Conservation (phyloP, 2,113 vertebrate genomes). For the Pygathrix nemaeus region DNA sequence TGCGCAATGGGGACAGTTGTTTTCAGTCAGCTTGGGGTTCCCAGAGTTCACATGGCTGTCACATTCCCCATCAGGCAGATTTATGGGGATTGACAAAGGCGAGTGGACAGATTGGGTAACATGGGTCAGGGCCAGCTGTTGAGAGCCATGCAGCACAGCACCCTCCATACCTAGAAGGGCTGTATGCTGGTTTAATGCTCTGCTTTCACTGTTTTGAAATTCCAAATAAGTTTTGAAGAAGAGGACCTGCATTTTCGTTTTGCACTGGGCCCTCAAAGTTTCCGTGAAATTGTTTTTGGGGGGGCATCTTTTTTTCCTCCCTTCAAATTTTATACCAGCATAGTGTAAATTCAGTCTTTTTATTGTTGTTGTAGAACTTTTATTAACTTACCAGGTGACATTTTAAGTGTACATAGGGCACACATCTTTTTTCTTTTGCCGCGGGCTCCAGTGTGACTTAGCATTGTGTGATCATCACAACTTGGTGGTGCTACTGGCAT, state of each 20-base stretch:
- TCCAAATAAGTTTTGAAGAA: neutral
- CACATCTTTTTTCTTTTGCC: neutral
- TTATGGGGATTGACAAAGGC: neutral
- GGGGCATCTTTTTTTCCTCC: neutral
- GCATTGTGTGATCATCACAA: neutral
- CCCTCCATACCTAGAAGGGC: neutral
- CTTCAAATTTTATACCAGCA: constrained; percentile 15
- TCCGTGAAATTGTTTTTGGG: neutral
- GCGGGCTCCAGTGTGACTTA: neutral
- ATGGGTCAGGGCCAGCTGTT: neutral
- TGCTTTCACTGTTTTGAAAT: neutral
- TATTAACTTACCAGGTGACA: neutral
- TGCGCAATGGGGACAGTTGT: neutral
- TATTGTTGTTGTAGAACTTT: neutral
- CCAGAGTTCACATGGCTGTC: neutral
- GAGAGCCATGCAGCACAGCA: neutral
- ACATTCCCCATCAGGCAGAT: neutral
- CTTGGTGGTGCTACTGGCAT: constrained; percentile 24
- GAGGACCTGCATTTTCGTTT: neutral
- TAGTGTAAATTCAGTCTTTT: neutral
- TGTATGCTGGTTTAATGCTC: neutral
- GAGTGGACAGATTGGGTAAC: neutral
- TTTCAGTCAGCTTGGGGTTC: neutral
- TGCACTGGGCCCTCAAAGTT: neutral
- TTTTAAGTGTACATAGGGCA: neutral